phyloP scores from a whole-genome alignment of 2,888 invertebrate species.

The Vanessa cardui region DNA sequence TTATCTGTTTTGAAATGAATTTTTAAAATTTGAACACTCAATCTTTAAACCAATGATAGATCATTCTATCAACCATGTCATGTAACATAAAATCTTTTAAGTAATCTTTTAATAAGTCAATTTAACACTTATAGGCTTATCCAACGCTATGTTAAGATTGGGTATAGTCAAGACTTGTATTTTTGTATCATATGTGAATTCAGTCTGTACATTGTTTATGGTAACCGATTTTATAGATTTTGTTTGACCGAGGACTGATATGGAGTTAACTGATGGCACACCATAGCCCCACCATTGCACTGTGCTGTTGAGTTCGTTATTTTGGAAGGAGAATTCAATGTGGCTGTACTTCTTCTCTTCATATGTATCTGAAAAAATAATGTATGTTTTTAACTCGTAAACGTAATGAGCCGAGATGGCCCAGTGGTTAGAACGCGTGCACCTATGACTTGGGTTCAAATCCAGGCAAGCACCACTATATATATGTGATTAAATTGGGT shows the following conservation, averaged over 20 bases:
- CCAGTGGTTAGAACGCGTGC: too few relatives aligned
- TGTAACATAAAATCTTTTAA: background rate
- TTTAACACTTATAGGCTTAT: conserved; percentile 62
- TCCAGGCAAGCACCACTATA: too few relatives aligned
- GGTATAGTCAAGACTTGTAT: conserved; percentile 56
- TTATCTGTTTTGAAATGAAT: too few relatives aligned
- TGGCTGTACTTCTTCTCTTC: conserved; percentile 83
- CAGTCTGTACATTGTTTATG: conserved; percentile 56
- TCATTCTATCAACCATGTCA: background rate
- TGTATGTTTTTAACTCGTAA: too few relatives aligned
- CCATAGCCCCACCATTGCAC: conserved; percentile 77
- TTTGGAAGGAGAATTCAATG: conserved; percentile 70
- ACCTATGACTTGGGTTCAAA: too few relatives aligned
- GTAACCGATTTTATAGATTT: conserved; percentile 53
- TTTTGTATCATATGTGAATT: conserved; percentile 53
- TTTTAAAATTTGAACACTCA: too few relatives aligned
- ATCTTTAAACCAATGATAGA: background rate
- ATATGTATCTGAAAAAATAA: conserved; percentile 78
- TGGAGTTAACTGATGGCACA: conserved; percentile 63
- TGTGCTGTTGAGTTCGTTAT: conserved; percentile 56
- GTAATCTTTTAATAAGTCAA: conserved; percentile 52
- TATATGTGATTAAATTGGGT: too few relatives aligned
- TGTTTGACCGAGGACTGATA: conserved; percentile 58
- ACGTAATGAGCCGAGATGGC: too few relatives aligned
- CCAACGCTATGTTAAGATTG: conserved; percentile 59